Base-by-base conservation (phyloP, 2,888 invertebrate species). In the Tethea ocularis region DNA sequence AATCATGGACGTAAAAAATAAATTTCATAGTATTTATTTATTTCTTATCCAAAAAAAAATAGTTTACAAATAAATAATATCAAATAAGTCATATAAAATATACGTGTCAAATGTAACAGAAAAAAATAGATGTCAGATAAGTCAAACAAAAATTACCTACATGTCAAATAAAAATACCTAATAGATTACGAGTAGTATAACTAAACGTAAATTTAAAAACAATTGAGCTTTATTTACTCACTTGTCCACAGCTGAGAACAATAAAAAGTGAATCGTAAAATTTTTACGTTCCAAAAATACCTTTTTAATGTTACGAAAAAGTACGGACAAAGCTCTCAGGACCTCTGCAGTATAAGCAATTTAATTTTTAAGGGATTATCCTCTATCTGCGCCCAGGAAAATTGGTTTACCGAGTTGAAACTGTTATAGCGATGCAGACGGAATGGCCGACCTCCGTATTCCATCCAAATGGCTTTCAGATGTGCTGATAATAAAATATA, bases 281-380 rank as follows among this genome's bases (percentile, higher is more conserved):
- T 41, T 20, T 54, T 54, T 52, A 58, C 52, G 46, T 33, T 58
- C 51, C 54, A 54, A 51, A 20, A 52, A 59, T 56, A 52, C n/a
- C 20, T 46, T n/a, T n/a, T n/a, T 20, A 8, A 46, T 46, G n/a
- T 46, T 7, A 46, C 46, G 2, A 46, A 17, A 46, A 46, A 20
- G 2, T n/a, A 15, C 46, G 20, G 46, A 58, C 64, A 57, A 10
- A 57, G 46, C 46, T 51, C 59, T 58, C 58, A 60, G 61, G 63
- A 56, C 41, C 64, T 53, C 61, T 62, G 60, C 59, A 68, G 46
- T 46, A 66, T 67, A 68, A 68, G 63, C 62, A 67, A 67, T 70
- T 72, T 69, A 80, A 77, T 75, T 78, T 80, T 79, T 75, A 71
- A 75, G 60, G 68, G 66, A 72, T 74, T 72, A 67, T 71, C 68